Evolutionary conservation across 2,888 invertebrate species (phyloP).

Genomic region (Baronia brevicornis): DNA sequence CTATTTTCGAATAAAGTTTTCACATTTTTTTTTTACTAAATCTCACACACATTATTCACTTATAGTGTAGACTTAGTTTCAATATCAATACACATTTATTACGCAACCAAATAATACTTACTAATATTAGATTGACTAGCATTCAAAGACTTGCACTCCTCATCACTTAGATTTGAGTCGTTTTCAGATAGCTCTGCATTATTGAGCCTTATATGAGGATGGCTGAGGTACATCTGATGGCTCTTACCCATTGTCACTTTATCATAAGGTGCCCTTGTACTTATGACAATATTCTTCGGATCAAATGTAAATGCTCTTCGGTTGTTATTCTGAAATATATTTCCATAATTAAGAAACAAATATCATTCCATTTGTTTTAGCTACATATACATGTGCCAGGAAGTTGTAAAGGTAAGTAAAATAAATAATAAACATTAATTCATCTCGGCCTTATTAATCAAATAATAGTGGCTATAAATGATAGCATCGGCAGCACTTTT

Average conservation of each 20-base stretch:
- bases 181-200: slow-evolving; percentile 55
- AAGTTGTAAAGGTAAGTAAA: no score
- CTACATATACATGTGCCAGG: no score
- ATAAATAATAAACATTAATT: no score
- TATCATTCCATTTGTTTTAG: not conserved
- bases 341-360: slow-evolving; percentile 3
- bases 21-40: not conserved
- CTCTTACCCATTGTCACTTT: slow-evolving; percentile 28
- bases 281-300: slow-evolving; percentile 44
- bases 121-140: slow-evolving; percentile 56
- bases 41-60: not conserved
- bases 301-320: slow-evolving; percentile 52
- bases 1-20: slow-evolving; percentile 1
- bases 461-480: no score
- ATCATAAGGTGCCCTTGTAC: slow-evolving; percentile 32
- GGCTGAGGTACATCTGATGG: slow-evolving; percentile 40
- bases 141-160: slow-evolving; percentile 55
- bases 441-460: no score
- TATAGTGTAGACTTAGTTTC: no score
- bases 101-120: slow-evolving; percentile 26
- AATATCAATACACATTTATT: slow-evolving; percentile 1
- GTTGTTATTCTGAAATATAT: slow-evolving; percentile 36
- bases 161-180: slow-evolving; percentile 59
- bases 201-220: slow-evolving; percentile 43
- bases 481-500: no score